phyloP scores from a whole-genome alignment of 2,888 invertebrate species.

The Aleiodes testaceus region DNA sequence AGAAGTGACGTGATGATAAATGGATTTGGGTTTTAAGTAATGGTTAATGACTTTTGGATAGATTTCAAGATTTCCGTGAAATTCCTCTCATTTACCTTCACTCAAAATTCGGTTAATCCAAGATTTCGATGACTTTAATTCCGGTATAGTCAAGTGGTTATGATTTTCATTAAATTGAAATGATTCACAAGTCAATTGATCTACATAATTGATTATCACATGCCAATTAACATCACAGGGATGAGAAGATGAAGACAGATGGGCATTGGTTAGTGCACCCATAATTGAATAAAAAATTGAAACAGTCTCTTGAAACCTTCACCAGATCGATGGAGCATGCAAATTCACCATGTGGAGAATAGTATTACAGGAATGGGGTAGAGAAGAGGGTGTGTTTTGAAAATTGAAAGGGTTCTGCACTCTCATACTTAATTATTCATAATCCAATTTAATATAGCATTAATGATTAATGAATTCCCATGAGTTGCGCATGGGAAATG shows the following conservation, averaged over 20 bases:
- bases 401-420: not conserved
- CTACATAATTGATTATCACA: constrained; percentile 38
- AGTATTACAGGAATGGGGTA: constrained; percentile 36
- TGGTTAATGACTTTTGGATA: too few species aligned
- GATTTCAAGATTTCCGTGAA: not conserved
- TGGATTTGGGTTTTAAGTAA: too few species aligned
- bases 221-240: constrained; percentile 41
- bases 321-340: constrained; percentile 44
- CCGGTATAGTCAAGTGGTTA: too few species aligned
- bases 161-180: too few species aligned
- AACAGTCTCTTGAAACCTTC: constrained; percentile 13
- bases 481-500: constrained; percentile 29
- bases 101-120: too few species aligned
- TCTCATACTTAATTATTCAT: constrained; percentile 55
- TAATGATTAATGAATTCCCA: constrained; percentile 51
- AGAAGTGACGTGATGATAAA: too few species aligned
- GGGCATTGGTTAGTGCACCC: constrained; percentile 28
- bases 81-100: too few species aligned
- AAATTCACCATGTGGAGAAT: constrained; percentile 39
- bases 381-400: constrained; percentile 35
- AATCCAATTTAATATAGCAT: constrained; percentile 55
- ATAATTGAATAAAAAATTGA: constrained; percentile 44
- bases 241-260: constrained; percentile 28
- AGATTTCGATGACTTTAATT: too few species aligned
- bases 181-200: not conserved